phyloP scores from a whole-genome alignment of 2,797 vertebrate species.

The Ptychadena robeensis region DNA sequence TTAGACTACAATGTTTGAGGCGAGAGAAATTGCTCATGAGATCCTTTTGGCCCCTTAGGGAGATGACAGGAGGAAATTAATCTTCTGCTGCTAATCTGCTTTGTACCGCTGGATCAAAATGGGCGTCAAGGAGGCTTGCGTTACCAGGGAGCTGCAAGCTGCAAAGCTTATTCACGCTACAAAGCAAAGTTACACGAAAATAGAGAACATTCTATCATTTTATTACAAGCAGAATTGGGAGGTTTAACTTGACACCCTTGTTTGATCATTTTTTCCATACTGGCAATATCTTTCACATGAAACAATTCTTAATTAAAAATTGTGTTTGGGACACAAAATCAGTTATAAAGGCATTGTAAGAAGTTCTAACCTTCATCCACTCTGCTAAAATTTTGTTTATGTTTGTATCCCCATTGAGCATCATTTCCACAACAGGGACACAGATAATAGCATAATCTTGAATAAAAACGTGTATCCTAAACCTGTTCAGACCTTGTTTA shows the following conservation, averaged over 20 bases:
- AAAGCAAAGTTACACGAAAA: slow-evolving; percentile 14
- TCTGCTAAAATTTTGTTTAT: too few relatives aligned
- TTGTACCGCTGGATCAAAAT: slow-evolving; percentile 48
- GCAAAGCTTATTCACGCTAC: neutral
- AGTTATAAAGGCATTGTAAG: too few relatives aligned
- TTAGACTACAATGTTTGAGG: slow-evolving; percentile 54
- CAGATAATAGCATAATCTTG: too few relatives aligned
- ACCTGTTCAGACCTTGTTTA: too few relatives aligned
- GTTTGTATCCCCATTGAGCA: too few relatives aligned
- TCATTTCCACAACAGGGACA: too few relatives aligned
- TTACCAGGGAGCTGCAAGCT: slow-evolving; percentile 28
- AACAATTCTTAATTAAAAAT: too few relatives aligned
- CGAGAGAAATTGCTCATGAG: slow-evolving; percentile 73
- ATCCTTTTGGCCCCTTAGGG: slow-evolving; percentile 74
- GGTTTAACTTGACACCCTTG: neutral
- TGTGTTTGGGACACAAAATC: too few relatives aligned
- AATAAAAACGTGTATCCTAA: too few relatives aligned
- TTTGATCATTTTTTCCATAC: too few relatives aligned
- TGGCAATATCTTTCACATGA: too few relatives aligned
- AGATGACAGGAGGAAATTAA: slow-evolving; percentile 74
- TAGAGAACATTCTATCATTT: neutral
- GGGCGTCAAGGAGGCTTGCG: slow-evolving; percentile 27
- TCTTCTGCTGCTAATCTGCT: slow-evolving; percentile 55
- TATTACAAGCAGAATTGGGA: neutral
- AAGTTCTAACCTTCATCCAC: too few relatives aligned